Conservation (phyloP, 1,140 invertebrate genomes). For the Musca vetustissima region DNA sequence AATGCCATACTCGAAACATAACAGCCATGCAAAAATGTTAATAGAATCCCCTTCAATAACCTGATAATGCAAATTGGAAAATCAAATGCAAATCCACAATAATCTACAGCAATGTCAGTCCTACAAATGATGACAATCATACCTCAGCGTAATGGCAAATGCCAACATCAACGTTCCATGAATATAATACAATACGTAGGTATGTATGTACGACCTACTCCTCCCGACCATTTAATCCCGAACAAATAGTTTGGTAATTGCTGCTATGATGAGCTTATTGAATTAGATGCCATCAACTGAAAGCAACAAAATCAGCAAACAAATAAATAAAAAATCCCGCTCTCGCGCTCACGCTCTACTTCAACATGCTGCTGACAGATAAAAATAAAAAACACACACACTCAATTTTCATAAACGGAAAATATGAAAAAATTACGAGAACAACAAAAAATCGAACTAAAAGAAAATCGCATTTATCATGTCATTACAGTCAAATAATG, state of each 20-base stretch:
- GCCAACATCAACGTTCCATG: too few relatives aligned
- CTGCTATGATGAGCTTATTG: slow-evolving; percentile 22
- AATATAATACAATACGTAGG: too few relatives aligned
- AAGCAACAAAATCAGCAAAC: neutral
- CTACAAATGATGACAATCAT: too few relatives aligned
- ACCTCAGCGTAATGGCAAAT: too few relatives aligned
- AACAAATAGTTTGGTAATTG: slow-evolving; percentile 17
- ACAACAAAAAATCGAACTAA: neutral
- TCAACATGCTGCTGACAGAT: neutral
- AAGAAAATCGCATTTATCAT: slow-evolving; percentile 20
- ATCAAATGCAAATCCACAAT: too few relatives aligned
- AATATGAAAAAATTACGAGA: neutral
- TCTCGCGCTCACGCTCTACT: neutral
- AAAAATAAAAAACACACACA: neutral
- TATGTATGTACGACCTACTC: too few relatives aligned
- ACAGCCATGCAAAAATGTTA: too few relatives aligned
- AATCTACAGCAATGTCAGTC: too few relatives aligned
- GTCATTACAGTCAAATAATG: slow-evolving; percentile 23
- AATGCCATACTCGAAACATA: too few relatives aligned
- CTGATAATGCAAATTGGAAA: too few relatives aligned
- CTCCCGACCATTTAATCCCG: neutral
- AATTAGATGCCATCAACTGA: slow-evolving; percentile 15
- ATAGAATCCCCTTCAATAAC: too few relatives aligned
- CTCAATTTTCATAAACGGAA: too few relatives aligned
- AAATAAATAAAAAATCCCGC: neutral